Conservation (phyloP, 2,888 invertebrate species). For the Melieria crassipennis region DNA sequence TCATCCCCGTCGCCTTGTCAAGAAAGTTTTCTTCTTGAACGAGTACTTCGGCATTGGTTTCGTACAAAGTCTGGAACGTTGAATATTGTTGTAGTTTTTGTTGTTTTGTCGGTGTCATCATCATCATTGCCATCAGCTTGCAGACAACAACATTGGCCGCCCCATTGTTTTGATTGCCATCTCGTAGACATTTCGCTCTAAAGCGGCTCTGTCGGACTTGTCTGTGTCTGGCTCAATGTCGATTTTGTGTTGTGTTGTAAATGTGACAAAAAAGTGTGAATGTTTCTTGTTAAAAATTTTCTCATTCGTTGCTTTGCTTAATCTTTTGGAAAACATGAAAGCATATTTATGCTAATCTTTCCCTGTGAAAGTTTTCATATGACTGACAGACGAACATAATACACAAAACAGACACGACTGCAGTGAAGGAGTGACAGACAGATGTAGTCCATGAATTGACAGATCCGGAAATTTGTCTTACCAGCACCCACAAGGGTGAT, state of each 20-base stretch:
- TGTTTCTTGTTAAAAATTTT: conserved; percentile 20
- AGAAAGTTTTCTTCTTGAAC: too few relatives aligned
- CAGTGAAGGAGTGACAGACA: too few relatives aligned
- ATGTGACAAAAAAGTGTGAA: neutral
- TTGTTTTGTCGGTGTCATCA: neutral
- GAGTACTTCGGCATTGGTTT: neutral
- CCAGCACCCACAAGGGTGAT: too few relatives aligned
- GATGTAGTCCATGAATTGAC: too few relatives aligned
- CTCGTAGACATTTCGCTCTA: neutral
- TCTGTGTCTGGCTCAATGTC: neutral
- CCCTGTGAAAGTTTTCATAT: neutral
- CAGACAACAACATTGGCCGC: conserved; percentile 21
- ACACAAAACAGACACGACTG: too few relatives aligned
- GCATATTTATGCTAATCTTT: conserved; percentile 22
- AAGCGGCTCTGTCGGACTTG: neutral
- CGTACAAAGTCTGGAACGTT: too few relatives aligned
- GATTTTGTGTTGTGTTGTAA: neutral
- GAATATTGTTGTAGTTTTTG: too few relatives aligned
- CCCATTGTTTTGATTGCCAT: conserved; percentile 27
- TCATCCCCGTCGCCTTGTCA: neutral
- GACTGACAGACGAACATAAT: too few relatives aligned
- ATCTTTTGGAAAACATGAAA: conserved; percentile 19
- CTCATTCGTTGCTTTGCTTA: conserved; percentile 10
- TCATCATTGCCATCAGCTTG: conserved; percentile 17
- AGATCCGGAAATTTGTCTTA: too few relatives aligned